These are phyloP conservation scores for Dendropsophus ebraccatus DNA, from an alignment of 2,113 vertebrate genomes.

Conservation along the genomic window DNA sequence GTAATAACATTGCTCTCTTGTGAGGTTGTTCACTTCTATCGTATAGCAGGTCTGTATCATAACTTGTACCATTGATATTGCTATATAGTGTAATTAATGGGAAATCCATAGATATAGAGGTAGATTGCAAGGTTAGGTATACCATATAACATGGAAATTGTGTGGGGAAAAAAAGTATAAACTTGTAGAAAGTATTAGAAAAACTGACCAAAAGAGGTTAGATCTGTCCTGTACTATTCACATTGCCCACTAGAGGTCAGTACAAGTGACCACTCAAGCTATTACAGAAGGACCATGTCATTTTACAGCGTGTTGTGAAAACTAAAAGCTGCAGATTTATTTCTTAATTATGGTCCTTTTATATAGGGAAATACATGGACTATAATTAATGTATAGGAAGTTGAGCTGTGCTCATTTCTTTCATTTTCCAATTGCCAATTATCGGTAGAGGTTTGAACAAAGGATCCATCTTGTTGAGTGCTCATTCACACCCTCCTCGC, in stretches of 20 bases:
- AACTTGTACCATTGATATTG: neutral
- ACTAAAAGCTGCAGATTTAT: neutral
- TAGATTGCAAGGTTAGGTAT: neutral
- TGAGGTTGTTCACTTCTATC: neutral
- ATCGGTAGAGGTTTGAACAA: no score
- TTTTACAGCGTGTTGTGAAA: neutral
- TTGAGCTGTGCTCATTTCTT: no score
- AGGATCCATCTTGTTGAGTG: no score
- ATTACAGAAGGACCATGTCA: neutral
- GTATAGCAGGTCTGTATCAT: neutral
- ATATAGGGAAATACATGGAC: no score
- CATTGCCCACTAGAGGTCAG: neutral
- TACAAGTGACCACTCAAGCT: neutral
- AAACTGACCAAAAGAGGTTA: neutral
- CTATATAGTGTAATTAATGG: neutral
- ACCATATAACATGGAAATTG: neutral
- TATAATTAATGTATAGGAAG: no score
- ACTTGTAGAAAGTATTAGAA: neutral
- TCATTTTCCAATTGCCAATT: no score
- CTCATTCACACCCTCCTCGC: no score
- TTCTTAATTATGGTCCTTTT: no score
- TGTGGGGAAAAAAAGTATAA: neutral
- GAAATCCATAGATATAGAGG: neutral
- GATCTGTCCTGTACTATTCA: neutral
- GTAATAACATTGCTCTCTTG: conserved; percentile 18